Base-by-base conservation (phyloP, 2,113 vertebrate genomes). In the Macrotus californicus region DNA sequence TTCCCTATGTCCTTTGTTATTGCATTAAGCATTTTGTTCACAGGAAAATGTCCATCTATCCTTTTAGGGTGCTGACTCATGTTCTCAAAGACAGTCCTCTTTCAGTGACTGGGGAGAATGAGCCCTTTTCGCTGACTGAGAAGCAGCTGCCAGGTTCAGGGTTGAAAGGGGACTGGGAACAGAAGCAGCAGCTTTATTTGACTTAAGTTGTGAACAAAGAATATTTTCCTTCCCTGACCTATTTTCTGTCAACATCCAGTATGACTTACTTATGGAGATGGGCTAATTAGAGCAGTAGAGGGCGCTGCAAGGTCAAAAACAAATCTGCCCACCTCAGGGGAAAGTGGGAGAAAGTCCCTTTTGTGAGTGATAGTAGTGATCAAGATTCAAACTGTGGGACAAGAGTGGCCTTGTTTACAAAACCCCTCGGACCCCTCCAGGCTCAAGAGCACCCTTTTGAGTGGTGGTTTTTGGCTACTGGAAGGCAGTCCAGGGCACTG, bases 231-330 rank as follows among this genome's bases (percentile, higher is more conserved):
- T 64, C 82, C 41, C 36, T 94, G 83, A 96, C 89, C 96, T 96
- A 77, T 86, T 96, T 97, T 96, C 86, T 87, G 85, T 76, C 50
- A 80, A 41, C 56, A 64, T 95, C 56, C 46, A 75, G 6, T 22
- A 34, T 39, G 86, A 95, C 88, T 50, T 92, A 24, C 34, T 85
- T 95, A 91, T 4, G 73, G 94, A 89, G 91, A 76, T 36, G 24
- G 56, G 56, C 43, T 89, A 59, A 85, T 85, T 91, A 81, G 69
- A 91, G 79, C 97, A 97, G 94, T 76, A 97, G 97, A 93, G 97
- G 97, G 97, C 91, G 94, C 97, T 96, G 66, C 76, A 93, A 97
- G 86, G 96, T 96, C 36, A 96, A 81, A 96, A 96, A 93, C 94
- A 91, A 82, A 96, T 67, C 39, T 1, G 3, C 69, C 50, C n/a